These are phyloP conservation scores for Megalops atlanticus DNA, from an alignment of 2,113 vertebrate genomes.

Conservation along the genomic window DNA sequence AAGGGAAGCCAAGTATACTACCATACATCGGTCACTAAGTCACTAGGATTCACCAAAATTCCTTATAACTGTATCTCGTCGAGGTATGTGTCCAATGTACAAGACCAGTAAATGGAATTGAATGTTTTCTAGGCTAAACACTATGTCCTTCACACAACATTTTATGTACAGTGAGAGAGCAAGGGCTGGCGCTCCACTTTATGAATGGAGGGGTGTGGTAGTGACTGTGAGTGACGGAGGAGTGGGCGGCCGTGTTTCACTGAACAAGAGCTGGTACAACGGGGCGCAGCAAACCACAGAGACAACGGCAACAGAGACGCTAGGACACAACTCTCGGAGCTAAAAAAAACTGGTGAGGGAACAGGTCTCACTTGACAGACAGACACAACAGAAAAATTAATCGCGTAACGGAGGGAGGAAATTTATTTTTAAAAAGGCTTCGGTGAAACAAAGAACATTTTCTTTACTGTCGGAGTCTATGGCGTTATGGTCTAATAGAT, in stretches of 20 bases:
- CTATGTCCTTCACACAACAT: neutral
- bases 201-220: constrained; percentile 79
- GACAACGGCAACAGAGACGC: constrained; percentile 14
- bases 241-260: constrained; percentile 44
- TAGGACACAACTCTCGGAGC: neutral
- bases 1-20: too few species aligned
- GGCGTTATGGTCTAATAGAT: neutral
- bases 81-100: neutral
- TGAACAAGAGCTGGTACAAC: constrained; percentile 53
- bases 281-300: constrained; percentile 45
- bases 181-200: constrained; percentile 53
- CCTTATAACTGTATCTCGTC: too few species aligned
- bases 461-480: constrained; percentile 11
- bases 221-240: constrained; percentile 41
- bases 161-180: constrained; percentile 31
- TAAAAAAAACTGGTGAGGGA: constrained; percentile 15
- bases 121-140: neutral
- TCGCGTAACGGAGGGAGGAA: constrained; percentile 3
- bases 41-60: too few species aligned
- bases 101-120: neutral
- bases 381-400: constrained; percentile 3
- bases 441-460: constrained; percentile 36
- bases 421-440: constrained; percentile 17
- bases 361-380: constrained; percentile 12
- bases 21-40: too few species aligned